phyloP scores from a whole-genome alignment of 2,113 vertebrate species.

The Alethe castanea region DNA sequence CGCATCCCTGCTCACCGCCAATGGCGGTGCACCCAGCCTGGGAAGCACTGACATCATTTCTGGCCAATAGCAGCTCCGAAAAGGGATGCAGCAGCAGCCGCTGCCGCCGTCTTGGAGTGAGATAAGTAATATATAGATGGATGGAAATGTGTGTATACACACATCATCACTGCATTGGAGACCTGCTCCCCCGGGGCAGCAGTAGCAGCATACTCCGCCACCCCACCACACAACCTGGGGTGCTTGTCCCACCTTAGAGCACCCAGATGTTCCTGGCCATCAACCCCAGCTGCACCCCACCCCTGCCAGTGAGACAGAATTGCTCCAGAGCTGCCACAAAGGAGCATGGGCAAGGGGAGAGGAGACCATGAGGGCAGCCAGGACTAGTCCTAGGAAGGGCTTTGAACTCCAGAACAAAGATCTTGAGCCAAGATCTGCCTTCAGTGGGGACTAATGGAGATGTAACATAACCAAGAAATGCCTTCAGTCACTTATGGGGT shows the following conservation, averaged over 20 bases:
- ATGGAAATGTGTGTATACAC: slow-evolving; percentile 31
- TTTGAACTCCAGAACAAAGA: background rate
- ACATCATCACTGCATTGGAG: background rate
- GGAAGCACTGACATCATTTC: slow-evolving; percentile 94
- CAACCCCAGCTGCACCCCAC: slow-evolving; percentile 22
- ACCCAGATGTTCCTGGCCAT: background rate
- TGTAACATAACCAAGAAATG: background rate
- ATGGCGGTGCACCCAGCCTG: slow-evolving; percentile 76
- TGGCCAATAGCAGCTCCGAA: slow-evolving; percentile 83
- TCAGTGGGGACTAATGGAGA: background rate
- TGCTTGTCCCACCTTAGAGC: background rate
- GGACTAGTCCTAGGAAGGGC: background rate
- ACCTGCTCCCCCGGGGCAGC: background rate
- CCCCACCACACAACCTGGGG: background rate
- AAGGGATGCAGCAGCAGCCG: slow-evolving; percentile 78
- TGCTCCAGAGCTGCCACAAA: slow-evolving; percentile 39
- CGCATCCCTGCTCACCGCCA: slow-evolving; percentile 82
- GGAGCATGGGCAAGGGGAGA: background rate
- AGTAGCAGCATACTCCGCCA: background rate
- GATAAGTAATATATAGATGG: slow-evolving; percentile 65
- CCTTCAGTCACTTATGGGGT: background rate
- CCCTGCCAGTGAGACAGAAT: background rate
- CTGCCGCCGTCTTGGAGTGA: slow-evolving; percentile 52
- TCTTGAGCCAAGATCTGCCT: background rate
- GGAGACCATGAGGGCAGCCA: background rate